phyloP scores from a whole-genome alignment of 1,140 invertebrate genomes.

The Pseudoatta argentina region DNA sequence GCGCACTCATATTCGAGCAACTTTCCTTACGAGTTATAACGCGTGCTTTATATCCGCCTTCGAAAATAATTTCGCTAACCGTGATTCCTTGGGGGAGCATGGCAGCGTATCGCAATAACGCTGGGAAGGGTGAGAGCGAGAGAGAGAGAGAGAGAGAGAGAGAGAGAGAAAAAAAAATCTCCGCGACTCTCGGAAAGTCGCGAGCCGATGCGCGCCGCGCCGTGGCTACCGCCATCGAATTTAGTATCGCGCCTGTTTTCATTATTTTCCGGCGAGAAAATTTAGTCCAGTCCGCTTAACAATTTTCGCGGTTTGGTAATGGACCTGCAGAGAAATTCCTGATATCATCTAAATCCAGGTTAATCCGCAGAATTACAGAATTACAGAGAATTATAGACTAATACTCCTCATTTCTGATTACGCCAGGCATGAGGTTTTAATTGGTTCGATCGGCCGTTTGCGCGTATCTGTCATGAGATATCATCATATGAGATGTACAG shows the following conservation, averaged over 20 bases:
- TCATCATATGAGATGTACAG: constrained; percentile 38
- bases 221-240: neutral
- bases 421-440: constrained; percentile 46
- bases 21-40: constrained; percentile 65
- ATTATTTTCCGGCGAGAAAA: constrained; percentile 12
- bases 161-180: neutral
- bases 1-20: constrained; percentile 56
- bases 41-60: constrained; percentile 44
- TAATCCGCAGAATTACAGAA: constrained; percentile 40
- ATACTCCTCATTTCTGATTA: constrained; percentile 44
- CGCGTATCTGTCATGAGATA: constrained; percentile 53
- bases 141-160: no score
- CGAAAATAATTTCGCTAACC: constrained; percentile 60
- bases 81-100: constrained; percentile 26
- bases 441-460: constrained; percentile 45
- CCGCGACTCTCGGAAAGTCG: constrained; percentile 6
- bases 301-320: constrained; percentile 40
- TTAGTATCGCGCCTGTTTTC: neutral
- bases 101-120: constrained; percentile 45
- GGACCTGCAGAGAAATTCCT: constrained; percentile 22
- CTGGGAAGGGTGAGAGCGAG: neutral
- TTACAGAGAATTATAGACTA: constrained; percentile 43
- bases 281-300: neutral
- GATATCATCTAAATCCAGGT: constrained; percentile 45
- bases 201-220: constrained; percentile 30